phyloP scores from a whole-genome alignment of 2,113 vertebrate genomes.

The Ptilonorhynchus violaceus region DNA sequence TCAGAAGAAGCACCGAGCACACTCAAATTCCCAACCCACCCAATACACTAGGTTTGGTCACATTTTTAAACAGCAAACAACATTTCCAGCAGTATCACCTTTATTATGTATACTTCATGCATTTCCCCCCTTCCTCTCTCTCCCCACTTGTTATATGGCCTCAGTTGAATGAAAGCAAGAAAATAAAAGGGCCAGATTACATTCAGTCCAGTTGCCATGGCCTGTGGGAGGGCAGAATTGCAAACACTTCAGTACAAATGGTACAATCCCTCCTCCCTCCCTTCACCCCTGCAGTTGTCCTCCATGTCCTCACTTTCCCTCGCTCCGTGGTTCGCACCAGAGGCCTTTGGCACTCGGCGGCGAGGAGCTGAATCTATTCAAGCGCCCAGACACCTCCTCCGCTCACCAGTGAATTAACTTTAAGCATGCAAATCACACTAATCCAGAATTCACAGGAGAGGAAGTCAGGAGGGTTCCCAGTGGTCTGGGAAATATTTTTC shows the following conservation, averaged over 20 bases:
- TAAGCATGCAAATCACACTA: slow-evolving; percentile 53
- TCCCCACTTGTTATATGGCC: slow-evolving; percentile 21
- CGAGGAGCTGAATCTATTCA: slow-evolving; percentile 33
- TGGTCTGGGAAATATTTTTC: slow-evolving; percentile 2
- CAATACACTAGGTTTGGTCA: not conserved
- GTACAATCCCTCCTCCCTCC: slow-evolving; percentile 34
- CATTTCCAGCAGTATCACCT: not conserved
- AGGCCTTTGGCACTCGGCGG: slow-evolving; percentile 14
- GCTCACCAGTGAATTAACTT: slow-evolving; percentile 38
- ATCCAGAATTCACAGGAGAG: slow-evolving; percentile 51
- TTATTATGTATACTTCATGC: not conserved
- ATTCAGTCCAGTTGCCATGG: slow-evolving; percentile 50
- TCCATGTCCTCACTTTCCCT: slow-evolving; percentile 56
- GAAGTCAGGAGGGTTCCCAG: slow-evolving; percentile 38
- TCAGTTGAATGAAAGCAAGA: slow-evolving; percentile 36
- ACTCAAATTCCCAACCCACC: not conserved
- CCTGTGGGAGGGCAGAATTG: slow-evolving; percentile 36
- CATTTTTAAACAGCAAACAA: not conserved
- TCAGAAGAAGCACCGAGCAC: not conserved
- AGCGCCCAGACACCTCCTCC: slow-evolving; percentile 37
- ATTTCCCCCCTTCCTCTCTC: not conserved
- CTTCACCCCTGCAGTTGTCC: slow-evolving; percentile 20
- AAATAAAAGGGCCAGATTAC: slow-evolving; percentile 53
- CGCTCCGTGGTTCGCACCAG: not conserved
- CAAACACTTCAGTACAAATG: slow-evolving; percentile 48